Percentiles rank a stretch among this genome's conserved stretches.
These are phyloP conservation scores for Agapornis canus DNA, from an alignment of 2,797 vertebrate species.

Conservation along the genomic window DNA sequence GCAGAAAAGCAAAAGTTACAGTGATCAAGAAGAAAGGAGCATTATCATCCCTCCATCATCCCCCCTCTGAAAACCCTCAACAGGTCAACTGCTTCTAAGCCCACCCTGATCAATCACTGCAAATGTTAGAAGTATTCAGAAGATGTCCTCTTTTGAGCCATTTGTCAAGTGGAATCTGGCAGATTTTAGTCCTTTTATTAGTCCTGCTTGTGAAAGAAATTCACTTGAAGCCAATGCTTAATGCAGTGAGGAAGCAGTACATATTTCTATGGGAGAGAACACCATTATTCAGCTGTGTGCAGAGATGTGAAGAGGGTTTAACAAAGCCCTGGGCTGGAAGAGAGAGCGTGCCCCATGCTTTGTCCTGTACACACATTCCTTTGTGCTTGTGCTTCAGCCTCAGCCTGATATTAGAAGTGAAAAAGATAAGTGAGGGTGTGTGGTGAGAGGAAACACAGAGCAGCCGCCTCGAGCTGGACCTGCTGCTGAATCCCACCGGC, in stretches of 20 bases:
- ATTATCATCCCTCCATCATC: constrained; percentile 2
- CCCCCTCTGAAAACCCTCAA: neutral
- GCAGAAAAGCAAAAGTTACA: constrained; percentile 9
- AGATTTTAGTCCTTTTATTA: constrained; percentile 68
- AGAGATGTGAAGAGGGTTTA: constrained; percentile 1
- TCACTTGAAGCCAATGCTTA: constrained; percentile 44
- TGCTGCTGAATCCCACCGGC: neutral
- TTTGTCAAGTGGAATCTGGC: constrained; percentile 53
- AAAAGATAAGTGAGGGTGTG: accelerated
- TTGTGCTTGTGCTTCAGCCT: neutral
- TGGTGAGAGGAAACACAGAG: neutral
- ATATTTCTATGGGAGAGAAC: neutral
- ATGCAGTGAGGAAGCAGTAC: constrained; percentile 42
- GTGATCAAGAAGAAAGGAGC: neutral
- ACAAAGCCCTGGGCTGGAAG: neutral
- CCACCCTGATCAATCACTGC: constrained; percentile 41
- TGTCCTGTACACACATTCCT: neutral
- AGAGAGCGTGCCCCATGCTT: neutral
- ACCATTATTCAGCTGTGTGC: neutral
- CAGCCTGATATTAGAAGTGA: neutral
- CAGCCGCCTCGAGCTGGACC: neutral
- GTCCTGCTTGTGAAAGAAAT: constrained; percentile 63
- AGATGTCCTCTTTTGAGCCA: constrained; percentile 10
- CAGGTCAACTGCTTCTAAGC: constrained; percentile 30
- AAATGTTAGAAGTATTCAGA: constrained; percentile 17